These are phyloP conservation scores for Orthosia gothica DNA, from an alignment of 2,888 invertebrate species.

Conservation along the genomic window DNA sequence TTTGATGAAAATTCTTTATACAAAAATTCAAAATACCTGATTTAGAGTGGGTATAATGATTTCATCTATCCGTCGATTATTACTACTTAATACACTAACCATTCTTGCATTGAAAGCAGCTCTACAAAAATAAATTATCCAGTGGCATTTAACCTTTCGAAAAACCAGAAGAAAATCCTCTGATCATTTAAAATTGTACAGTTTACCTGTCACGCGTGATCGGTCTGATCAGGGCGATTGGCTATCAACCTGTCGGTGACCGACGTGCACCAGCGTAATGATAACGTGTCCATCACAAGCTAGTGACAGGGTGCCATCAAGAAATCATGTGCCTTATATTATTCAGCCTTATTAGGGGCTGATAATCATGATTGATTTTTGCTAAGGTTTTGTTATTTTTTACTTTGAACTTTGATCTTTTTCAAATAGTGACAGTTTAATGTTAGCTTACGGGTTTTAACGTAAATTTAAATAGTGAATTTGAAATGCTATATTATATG, in stretches of 20 bases:
- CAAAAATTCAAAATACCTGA: not conserved
- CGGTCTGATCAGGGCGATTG: slow-evolving; percentile 30
- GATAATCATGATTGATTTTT: slow-evolving; percentile 35
- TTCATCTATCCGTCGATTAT: not conserved
- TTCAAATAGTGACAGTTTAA: slow-evolving; percentile 2
- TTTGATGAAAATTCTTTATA: not conserved
- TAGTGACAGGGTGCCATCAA: slow-evolving; percentile 62
- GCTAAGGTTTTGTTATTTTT: not conserved
- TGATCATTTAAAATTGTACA: slow-evolving; percentile 37
- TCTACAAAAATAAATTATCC: not conserved
- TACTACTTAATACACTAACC: not conserved
- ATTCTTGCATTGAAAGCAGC: not conserved
- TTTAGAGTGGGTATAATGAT: not conserved
- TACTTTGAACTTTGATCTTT: slow-evolving; percentile 17
- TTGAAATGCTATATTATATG: not conserved
- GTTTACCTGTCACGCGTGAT: slow-evolving; percentile 42
- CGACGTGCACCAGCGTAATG: slow-evolving; percentile 53
- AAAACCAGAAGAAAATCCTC: slow-evolving; percentile 9
- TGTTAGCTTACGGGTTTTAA: not conserved
- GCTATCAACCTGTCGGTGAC: slow-evolving; percentile 50
- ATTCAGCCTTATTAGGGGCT: slow-evolving; percentile 49
- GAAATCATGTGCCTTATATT: slow-evolving; percentile 51
- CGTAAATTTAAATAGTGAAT: not conserved
- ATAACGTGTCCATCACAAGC: slow-evolving; percentile 58
- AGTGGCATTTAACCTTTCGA: slow-evolving; percentile 23